Conservation (phyloP, 1,140 invertebrate species). For the Pemphigus obesinymphae region DNA sequence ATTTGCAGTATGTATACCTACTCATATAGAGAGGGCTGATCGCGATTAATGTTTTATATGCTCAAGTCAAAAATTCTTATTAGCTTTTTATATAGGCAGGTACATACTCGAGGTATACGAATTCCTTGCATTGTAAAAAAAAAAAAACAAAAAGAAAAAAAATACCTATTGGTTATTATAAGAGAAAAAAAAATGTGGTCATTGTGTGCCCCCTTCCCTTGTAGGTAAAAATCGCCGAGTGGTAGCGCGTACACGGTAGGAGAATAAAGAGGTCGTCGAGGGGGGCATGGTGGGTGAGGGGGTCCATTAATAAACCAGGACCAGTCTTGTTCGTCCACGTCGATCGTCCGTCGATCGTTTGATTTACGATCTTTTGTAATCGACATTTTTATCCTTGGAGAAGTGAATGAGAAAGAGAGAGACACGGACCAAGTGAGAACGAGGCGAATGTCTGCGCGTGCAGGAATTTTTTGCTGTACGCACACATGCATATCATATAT, state of each 20-base stretch:
- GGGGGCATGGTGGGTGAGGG: neutral
- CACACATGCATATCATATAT: neutral
- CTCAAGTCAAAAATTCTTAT: conserved; percentile 13
- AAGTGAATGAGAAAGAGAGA: neutral
- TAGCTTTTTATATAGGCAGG: neutral
- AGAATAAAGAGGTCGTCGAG: conserved; percentile 30
- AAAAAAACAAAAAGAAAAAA: neutral
- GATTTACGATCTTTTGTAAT: conserved; percentile 41
- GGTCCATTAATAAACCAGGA: conserved; percentile 37
- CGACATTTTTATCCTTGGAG: conserved; percentile 37
- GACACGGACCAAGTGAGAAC: neutral
- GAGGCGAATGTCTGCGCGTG: conserved; percentile 37
- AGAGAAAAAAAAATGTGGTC: conserved; percentile 13
- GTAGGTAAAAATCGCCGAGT: conserved; percentile 3
- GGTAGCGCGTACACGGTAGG: conserved; percentile 3
- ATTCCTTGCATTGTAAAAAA: conserved; percentile 17
- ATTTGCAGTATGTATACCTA: neutral
- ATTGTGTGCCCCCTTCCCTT: neutral
- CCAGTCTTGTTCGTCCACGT: conserved; percentile 37
- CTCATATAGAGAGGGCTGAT: neutral
- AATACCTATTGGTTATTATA: conserved; percentile 11
- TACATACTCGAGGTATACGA: neutral
- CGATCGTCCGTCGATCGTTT: conserved; percentile 40
- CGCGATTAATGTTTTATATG: neutral
- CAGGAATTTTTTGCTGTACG: conserved; percentile 29